A percentile compares a stretch with the other conserved stretches of the same genome.
Evolutionary conservation across 2,888 invertebrate genomes (phyloP).

Genomic region (Pammene aurita): DNA sequence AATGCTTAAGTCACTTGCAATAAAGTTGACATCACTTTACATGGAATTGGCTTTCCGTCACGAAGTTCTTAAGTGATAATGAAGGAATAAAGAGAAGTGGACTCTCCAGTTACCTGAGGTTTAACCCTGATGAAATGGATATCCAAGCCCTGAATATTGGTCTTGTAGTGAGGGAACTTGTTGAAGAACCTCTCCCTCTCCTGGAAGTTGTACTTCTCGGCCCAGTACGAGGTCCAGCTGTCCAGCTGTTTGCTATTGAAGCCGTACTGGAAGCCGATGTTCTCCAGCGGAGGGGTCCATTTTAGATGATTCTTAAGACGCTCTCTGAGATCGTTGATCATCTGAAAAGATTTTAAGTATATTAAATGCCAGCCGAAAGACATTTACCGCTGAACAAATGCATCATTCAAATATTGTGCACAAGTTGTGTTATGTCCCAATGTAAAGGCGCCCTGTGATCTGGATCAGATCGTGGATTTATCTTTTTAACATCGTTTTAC

Average conservation of each 20-base stretch:
- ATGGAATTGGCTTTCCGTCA: too few relatives aligned
- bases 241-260: slow-evolving; percentile 79
- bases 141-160: slow-evolving; percentile 87
- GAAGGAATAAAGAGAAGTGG: neutral
- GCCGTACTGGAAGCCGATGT: slow-evolving; percentile 83
- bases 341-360: slow-evolving; percentile 41
- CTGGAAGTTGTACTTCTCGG: slow-evolving; percentile 86
- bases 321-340: slow-evolving; percentile 47
- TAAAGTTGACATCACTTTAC: too few relatives aligned
- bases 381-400: too few relatives aligned
- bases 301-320: slow-evolving; percentile 46
- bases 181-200: slow-evolving; percentile 85
- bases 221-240: slow-evolving; percentile 83
- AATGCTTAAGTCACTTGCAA: too few relatives aligned
- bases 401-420: too few relatives aligned
- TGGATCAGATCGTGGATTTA: too few relatives aligned
- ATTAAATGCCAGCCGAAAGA: neutral
- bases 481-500: too few relatives aligned
- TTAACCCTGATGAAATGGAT: slow-evolving; percentile 85
- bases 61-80: too few relatives aligned
- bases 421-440: too few relatives aligned
- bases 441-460: too few relatives aligned
- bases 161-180: slow-evolving; percentile 86
- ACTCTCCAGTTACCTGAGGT: slow-evolving; percentile 33
- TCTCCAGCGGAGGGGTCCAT: slow-evolving; percentile 60